These are phyloP conservation scores for Pampus argenteus DNA, from an alignment of 2,797 vertebrate species.

Conservation along the genomic window DNA sequence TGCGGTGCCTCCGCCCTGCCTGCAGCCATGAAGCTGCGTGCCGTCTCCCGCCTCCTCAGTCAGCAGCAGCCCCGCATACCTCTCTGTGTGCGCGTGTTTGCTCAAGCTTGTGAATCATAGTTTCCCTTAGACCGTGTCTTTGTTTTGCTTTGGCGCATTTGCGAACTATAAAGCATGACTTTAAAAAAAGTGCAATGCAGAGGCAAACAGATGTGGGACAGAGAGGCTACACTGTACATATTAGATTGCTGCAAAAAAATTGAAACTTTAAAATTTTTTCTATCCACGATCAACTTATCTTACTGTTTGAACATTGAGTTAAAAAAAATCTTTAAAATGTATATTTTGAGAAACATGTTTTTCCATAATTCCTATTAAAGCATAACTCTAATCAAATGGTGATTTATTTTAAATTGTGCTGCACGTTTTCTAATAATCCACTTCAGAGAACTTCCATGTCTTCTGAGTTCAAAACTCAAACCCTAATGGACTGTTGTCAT, in stretches of 20 bases:
- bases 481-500: slow-evolving; percentile 59
- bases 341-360: neutral
- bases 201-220: slow-evolving; percentile 30
- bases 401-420: neutral
- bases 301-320: neutral
- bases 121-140: slow-evolving; percentile 45
- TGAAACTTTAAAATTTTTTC: neutral
- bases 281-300: neutral
- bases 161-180: slow-evolving; percentile 46
- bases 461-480: slow-evolving; percentile 25
- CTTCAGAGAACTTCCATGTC: neutral
- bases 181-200: slow-evolving; percentile 11
- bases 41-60: slow-evolving; percentile 34
- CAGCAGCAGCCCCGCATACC: slow-evolving; percentile 57
- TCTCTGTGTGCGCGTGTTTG: slow-evolving; percentile 62
- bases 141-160: slow-evolving; percentile 57
- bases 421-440: neutral
- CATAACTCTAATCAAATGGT: neutral
- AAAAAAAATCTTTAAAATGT: neutral
- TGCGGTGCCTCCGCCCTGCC: slow-evolving; percentile 37
- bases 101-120: slow-evolving; percentile 70
- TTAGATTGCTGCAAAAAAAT: neutral
- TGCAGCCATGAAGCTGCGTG: slow-evolving; percentile 46
- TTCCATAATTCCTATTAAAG: neutral
- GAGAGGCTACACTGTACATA: neutral